Base-by-base conservation (phyloP, 2,113 vertebrate species). In the Sterrhoptilus dennistouni region DNA sequence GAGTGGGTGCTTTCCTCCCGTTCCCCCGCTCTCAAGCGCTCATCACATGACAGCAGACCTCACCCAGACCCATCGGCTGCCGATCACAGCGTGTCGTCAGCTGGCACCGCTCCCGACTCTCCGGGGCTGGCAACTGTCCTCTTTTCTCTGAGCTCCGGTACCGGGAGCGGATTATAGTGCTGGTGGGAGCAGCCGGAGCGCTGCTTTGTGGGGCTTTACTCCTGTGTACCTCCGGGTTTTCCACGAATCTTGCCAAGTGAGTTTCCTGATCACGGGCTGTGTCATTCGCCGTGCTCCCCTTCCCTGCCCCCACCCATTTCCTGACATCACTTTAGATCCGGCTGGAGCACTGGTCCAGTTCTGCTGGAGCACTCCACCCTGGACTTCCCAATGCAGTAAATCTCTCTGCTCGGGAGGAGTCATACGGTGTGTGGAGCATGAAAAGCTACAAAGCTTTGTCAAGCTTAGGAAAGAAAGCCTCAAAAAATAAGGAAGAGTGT, bases 241-340 rank as follows among this genome's bases (percentile, higher is more conserved):
- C 98, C 97, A 97, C 61, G 71, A 15, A 63, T 89, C 93, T 95
- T 87, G 97, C 98, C 97, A 98, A 97, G 96, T 80, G 96, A 91
- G 95, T 97, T 98, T 98, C 98, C 98, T 97, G 97, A 75, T 92
- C 33, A 17, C 82, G 79, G 94, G 96, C 97, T 96, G 12, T 95
- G 97, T 96, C 95, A 87, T 93, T 98, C 84, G 96, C 96, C 93
- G 3, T 91, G 93, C 85, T 93, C 96, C 97, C 96, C 84, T 84
- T 83, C 87, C 96, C 95, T 96, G 89, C 95, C 94, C 94, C 97
- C 96, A 96, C 96, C 97, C 95, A 42, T 97, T 98, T 98, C 98
- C 98, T 98, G 97, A 88, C 96, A 96, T 97, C 97, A 89, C 97
- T 95, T 86, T 18, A 78, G 96, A 95, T 96, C 95, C 83, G 88